Percentiles rank a stretch among this genome's conserved stretches.
phyloP scores from a whole-genome alignment of 2,888 invertebrate species.

The Euplagia quadripunctaria region DNA sequence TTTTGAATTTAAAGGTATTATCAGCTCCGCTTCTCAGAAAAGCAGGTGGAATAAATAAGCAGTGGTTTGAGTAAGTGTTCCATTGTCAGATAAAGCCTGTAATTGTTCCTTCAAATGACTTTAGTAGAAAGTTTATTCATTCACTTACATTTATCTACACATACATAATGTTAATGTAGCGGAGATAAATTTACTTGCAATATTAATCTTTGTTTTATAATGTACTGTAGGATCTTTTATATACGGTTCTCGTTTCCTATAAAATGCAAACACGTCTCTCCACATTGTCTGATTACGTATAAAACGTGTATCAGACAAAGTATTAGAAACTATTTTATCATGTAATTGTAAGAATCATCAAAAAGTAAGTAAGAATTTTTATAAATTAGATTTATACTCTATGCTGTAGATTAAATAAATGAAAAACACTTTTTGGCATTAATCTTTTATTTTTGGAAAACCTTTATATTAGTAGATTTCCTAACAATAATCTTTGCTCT shows the following conservation, averaged over 20 bases:
- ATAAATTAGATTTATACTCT: slow-evolving; percentile 40
- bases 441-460: not conserved
- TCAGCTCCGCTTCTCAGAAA: too few relatives aligned
- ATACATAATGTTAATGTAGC: not conserved
- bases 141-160: too few relatives aligned
- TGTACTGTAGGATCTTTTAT: not conserved
- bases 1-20: too few relatives aligned
- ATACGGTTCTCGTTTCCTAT: slow-evolving; percentile 4
- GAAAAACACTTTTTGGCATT: slow-evolving; percentile 30
- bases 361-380: slow-evolving; percentile 50
- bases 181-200: not conserved
- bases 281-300: not conserved
- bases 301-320: slow-evolving; percentile 20
- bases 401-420: slow-evolving; percentile 36
- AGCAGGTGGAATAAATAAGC: too few relatives aligned
- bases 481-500: not conserved
- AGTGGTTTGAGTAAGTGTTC: too few relatives aligned
- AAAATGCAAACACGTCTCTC: not conserved
- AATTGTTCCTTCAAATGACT: not conserved
- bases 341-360: not conserved
- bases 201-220: slow-evolving; percentile 4
- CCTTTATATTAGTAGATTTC: not conserved
- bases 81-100: too few relatives aligned
- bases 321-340: slow-evolving; percentile 31
- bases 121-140: too few relatives aligned